Evolutionary conservation across 1,140 invertebrate genomes (phyloP), one percentile per base, ranked within the genome.

Genomic region (Lordiphosa stackelbergi): DNA sequence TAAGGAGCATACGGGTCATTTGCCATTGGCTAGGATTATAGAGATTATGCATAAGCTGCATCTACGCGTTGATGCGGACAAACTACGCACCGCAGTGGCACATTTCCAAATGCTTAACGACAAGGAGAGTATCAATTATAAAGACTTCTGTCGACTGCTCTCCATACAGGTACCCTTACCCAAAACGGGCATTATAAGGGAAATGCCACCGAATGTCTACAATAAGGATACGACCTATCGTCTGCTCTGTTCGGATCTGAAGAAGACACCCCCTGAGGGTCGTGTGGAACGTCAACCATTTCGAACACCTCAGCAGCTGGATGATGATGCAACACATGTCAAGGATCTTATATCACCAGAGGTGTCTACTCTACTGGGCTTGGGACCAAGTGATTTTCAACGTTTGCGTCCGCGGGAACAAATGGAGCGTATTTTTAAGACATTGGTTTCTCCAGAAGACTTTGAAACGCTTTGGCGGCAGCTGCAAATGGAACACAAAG

Each of bases 191-290:
- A 66, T 48, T 24, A 59, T 71, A 13, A 72, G 55, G 0, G 49
- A 35, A 1, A 46, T 42, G 4, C 60, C 64, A 24, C 6, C 46
- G 2, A 54, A 59, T 54, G 8, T 41, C 1, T 51, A 63, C 7
- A 59, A 53, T 3, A 65, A 79, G 54, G 54, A 75, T 5, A 85
- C 83, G 3, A 78, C 68, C 6, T 85, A 85, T 54, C 63, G 73
- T 0, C 10, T 70, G 6, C 48, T 85, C 11, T 85, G 83, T 34
- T 19, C 49, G 5, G 83, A 85, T 61, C 58, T 49, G 0, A 10
- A 49, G 0, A 85, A 70, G 38, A 13, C 56, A 13, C 47, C 48
- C 10, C 36, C n/a, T 0, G 22, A 53, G n/a, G 48, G 19, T 5
- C 8, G 12, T 3, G 7, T 19, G 0, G 4, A n/a, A 11, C 36